Evolutionary conservation across 1,140 invertebrate species (phyloP).

Genomic region (Lepidurus arcticus): DNA sequence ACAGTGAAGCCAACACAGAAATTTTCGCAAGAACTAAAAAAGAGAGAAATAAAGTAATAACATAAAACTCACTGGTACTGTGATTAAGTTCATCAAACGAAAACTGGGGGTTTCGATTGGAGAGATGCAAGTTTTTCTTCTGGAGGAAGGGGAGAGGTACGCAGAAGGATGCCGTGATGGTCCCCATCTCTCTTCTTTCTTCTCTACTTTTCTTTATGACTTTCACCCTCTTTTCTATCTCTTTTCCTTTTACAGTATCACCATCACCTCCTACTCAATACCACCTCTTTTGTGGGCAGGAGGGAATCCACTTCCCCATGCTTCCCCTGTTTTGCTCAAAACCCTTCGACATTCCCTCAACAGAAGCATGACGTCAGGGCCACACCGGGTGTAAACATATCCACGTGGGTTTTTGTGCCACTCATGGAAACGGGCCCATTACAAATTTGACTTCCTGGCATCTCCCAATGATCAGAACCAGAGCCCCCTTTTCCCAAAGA

Average conservation of each 20-base stretch:
- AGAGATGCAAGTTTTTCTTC: background rate
- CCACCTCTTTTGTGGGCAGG: background rate
- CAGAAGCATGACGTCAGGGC: constrained; percentile 4
- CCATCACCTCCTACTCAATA: constrained; percentile 8
- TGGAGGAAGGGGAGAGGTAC: background rate
- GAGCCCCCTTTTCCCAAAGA: background rate
- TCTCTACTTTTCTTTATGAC: background rate
- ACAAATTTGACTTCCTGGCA: constrained; percentile 2
- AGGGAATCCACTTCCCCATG: background rate
- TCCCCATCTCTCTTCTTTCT: background rate
- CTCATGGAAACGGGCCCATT: constrained; percentile 18
- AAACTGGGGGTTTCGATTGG: background rate
- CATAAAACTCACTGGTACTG: background rate
- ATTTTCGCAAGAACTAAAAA: background rate
- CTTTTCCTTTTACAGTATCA: background rate
- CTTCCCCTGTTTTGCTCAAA: constrained; percentile 4
- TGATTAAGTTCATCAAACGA: background rate
- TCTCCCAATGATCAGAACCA: background rate
- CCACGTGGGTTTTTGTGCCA: constrained; percentile 1
- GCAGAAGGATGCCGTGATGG: background rate
- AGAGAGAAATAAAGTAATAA: background rate
- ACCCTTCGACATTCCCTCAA: background rate
- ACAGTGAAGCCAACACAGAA: constrained; percentile 23
- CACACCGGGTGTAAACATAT: background rate
- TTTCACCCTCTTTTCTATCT: background rate